Conservation (phyloP, 2,888 invertebrate species). For the Zygothrica quintamaculata region DNA sequence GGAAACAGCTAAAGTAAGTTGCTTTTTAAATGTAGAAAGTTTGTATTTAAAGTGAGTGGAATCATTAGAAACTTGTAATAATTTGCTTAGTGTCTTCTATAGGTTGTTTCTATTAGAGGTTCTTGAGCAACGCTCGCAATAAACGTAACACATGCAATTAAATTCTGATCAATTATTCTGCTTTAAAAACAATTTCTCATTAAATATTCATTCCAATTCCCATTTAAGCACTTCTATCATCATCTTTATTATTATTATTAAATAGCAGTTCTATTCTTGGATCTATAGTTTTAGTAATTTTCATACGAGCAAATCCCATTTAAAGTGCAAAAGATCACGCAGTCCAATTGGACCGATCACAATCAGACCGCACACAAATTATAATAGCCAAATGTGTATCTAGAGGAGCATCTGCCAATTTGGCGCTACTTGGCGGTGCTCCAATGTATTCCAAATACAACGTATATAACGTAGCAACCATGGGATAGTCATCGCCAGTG, state of each 20-base stretch:
- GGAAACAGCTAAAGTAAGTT: too few relatives aligned
- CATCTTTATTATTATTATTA: constrained; percentile 2
- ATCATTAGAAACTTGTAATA: too few relatives aligned
- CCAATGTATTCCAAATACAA: too few relatives aligned
- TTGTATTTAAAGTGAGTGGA: not conserved
- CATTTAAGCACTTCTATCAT: not conserved
- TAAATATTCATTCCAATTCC: too few relatives aligned
- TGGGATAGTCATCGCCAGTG: constrained; percentile 4
- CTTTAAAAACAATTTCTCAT: too few relatives aligned
- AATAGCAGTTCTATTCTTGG: constrained; percentile 6
- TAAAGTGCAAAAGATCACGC: constrained; percentile 13
- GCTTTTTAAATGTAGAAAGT: too few relatives aligned
- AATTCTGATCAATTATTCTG: too few relatives aligned
- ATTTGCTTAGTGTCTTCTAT: too few relatives aligned
- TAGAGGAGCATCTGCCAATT: constrained; percentile 55
- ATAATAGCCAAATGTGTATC: constrained; percentile 37
- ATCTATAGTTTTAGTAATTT: constrained; percentile 4
- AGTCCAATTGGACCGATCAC: constrained; percentile 44
- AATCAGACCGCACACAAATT: constrained; percentile 32
- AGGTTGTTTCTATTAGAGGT: too few relatives aligned
- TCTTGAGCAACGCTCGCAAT: too few relatives aligned
- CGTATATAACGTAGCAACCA: too few relatives aligned
- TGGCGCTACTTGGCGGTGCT: constrained; percentile 49
- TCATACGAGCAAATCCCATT: constrained; percentile 15
- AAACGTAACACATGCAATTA: too few relatives aligned